Conservation (phyloP, 1,140 invertebrate species). For the Pseudomyrmex concolor region DNA sequence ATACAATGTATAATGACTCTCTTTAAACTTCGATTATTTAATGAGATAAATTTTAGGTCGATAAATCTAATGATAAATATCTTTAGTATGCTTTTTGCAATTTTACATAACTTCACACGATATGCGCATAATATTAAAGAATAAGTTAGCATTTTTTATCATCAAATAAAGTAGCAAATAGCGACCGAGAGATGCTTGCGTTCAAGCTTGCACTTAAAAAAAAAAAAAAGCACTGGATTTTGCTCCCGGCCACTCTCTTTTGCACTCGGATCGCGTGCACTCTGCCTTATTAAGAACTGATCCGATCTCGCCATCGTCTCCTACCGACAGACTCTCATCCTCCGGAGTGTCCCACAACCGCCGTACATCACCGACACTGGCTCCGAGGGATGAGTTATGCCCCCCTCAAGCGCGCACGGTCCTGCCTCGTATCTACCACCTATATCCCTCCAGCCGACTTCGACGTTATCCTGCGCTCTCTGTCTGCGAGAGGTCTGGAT, state of each 20-base stretch:
- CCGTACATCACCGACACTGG: conserved; percentile 73
- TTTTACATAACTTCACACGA: no score
- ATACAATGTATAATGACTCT: no score
- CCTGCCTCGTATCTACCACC: conserved; percentile 41
- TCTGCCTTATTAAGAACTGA: conserved; percentile 82
- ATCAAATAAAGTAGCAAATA: not conserved
- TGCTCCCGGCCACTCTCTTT: conserved; percentile 57
- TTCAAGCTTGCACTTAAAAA: not conserved
- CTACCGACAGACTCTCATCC: conserved; percentile 65
- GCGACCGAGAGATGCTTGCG: not conserved
- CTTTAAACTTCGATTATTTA: no score
- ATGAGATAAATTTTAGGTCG: no score
- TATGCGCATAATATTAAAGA: no score
- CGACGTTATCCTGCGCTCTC: conserved; percentile 31
- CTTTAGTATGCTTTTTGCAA: no score
- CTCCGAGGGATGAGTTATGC: conserved; percentile 73
- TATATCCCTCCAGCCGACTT: conserved; percentile 29
- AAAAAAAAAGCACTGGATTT: not conserved
- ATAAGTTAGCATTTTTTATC: no score
- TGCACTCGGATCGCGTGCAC: conserved; percentile 81
- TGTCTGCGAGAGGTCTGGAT: conserved; percentile 58
- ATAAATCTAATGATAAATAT: no score
- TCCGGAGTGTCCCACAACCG: conserved; percentile 71
- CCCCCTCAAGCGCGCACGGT: conserved; percentile 49
- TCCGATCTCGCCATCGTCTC: conserved; percentile 61